A percentile compares a stretch with the other conserved stretches of the same genome.
Evolutionary conservation across 2,113 vertebrate genomes (phyloP).

Genomic region (Cranoglanis bouderius): DNA sequence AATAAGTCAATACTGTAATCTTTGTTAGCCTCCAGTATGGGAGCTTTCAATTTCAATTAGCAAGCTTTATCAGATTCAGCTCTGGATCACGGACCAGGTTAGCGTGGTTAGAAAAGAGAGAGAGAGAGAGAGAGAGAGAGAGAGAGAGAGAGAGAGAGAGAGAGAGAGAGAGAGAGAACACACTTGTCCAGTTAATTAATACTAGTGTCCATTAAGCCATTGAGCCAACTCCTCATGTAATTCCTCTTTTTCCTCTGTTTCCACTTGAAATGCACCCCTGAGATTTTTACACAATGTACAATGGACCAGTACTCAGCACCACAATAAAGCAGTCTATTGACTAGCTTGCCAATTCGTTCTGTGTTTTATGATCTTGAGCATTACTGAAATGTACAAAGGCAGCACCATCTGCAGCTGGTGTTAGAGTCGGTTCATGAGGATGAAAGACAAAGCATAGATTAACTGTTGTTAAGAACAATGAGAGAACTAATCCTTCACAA

Average conservation of each 20-base stretch:
- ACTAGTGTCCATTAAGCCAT: constrained; percentile 22
- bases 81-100: neutral
- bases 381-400: constrained; percentile 50
- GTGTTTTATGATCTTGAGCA: constrained; percentile 50
- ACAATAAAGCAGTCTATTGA: constrained; percentile 51
- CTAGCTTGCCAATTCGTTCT: constrained; percentile 45
- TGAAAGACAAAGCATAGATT: constrained; percentile 53
- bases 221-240: constrained; percentile 28
- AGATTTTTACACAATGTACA: constrained; percentile 36
- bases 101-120: neutral
- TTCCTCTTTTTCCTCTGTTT: constrained; percentile 8
- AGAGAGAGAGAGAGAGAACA: neutral
- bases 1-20: neutral
- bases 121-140: neutral
- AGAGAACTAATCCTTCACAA: constrained; percentile 57
- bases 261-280: constrained; percentile 7
- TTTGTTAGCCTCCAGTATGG: neutral
- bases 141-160: neutral
- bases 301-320: constrained; percentile 32
- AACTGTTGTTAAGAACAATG: constrained; percentile 55
- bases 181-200: constrained; percentile 25
- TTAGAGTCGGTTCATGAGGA: constrained; percentile 46
- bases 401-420: constrained; percentile 48
- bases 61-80: neutral
- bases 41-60: constrained; percentile 7